These are phyloP conservation scores for Acanthosepion lycidas DNA, from an alignment of 2,888 invertebrate genomes.

Conservation along the genomic window DNA sequence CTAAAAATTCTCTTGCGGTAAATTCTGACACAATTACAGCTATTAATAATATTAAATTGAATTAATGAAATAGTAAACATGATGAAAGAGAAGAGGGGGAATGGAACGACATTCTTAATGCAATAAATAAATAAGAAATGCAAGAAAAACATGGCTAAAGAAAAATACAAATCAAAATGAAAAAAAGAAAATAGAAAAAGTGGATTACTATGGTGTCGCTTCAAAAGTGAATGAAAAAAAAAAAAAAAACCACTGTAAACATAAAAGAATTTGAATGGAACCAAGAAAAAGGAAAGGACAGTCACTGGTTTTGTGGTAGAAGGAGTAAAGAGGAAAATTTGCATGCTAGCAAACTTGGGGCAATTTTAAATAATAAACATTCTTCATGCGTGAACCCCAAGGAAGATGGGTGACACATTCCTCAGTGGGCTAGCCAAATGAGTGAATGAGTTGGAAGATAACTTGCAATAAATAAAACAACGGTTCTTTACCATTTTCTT, in stretches of 20 bases:
- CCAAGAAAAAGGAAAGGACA: not conserved
- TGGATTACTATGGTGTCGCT: not conserved
- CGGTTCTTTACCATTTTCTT: not conserved
- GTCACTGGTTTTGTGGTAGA: not conserved
- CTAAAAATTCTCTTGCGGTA: not conserved
- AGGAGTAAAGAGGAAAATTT: not conserved
- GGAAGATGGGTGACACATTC: not conserved
- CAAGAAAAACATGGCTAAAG: not conserved
- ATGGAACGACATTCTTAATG: not conserved
- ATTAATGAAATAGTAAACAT: not conserved
- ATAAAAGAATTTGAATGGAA: not conserved
- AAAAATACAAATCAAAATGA: not conserved
- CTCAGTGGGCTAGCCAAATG: not conserved
- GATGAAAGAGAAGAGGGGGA: not conserved
- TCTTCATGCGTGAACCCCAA: not conserved
- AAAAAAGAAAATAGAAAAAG: not conserved
- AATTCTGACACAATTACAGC: not conserved
- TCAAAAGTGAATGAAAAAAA: not conserved
- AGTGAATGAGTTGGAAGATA: not conserved
- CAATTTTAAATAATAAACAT: conserved; percentile 23
- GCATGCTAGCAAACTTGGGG: not conserved
- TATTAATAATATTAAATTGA: not conserved
- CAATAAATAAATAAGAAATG: not conserved
- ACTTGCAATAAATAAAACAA: conserved; percentile 4
- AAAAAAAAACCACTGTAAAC: not conserved